Evolutionary conservation across 2,888 invertebrate genomes (phyloP).

Genomic region (Platynereis dumerilii): DNA sequence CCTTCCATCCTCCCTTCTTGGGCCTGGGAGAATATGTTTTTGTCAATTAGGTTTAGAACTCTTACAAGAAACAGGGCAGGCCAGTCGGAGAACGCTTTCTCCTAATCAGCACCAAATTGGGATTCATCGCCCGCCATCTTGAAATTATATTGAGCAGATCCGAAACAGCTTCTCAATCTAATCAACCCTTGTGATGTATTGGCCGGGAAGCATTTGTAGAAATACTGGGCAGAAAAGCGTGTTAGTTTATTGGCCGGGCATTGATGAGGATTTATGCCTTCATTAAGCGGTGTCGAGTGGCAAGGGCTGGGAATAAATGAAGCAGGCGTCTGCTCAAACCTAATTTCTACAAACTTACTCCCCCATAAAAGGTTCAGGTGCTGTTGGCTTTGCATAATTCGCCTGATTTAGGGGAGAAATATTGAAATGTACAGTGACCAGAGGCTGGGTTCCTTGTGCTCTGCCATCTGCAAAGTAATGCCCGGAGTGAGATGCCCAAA

Average conservation of each 20-base stretch:
- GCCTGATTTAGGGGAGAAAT: too few species aligned
- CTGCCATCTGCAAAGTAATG: too few species aligned
- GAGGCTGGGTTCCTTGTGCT: too few species aligned
- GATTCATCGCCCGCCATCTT: constrained; percentile 20
- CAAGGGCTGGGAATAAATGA: not conserved
- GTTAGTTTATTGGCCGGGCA: constrained; percentile 24
- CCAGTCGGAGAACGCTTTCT: constrained; percentile 17
- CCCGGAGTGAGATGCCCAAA: too few species aligned
- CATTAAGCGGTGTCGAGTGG: constrained; percentile 19
- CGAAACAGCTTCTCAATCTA: constrained; percentile 17
- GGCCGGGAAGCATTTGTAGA: constrained; percentile 22
- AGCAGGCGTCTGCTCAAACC: constrained; percentile 7
- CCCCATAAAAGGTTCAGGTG: constrained; percentile 19
- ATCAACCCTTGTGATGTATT: constrained; percentile 24
- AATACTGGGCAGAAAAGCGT: constrained; percentile 18
- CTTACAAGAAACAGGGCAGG: not conserved
- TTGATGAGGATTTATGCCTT: constrained; percentile 25
- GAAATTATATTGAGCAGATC: constrained; percentile 24
- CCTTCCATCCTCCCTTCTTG: not conserved
- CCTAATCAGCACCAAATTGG: constrained; percentile 25
- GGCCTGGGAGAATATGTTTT: constrained; percentile 27
- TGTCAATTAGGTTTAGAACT: constrained; percentile 23
- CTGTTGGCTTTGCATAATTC: too few species aligned
- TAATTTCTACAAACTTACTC: constrained; percentile 19
- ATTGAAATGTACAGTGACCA: too few species aligned